Evolutionary conservation across 2,797 vertebrate genomes (phyloP), one percentile per base, ranked within the genome.

Genomic region (Enteromius afrohamiltoni): DNA sequence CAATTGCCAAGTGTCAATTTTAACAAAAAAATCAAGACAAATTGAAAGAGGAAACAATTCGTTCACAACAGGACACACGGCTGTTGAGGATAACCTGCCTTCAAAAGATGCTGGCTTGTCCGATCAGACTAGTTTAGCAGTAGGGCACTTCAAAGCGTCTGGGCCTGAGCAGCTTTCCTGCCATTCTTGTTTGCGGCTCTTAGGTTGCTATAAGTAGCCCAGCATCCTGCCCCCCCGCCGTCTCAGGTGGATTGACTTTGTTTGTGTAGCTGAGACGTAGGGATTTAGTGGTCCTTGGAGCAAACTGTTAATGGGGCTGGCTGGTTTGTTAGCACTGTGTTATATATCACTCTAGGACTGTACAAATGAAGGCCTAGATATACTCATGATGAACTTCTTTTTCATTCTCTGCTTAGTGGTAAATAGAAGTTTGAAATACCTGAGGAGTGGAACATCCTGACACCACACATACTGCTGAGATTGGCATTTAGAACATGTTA

Each of bases 21-120:
- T 95, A 95, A 67, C 92, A 89, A 65, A 96, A 88, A 95, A 93
- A 93, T 89, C 88, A 87, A 94, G 92, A 94, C 93, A 92, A 94
- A 95, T 96, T 96, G 95, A 97, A 97, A 92, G 93, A 97, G 97
- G 98, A 99, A 99, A 95, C 95, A 96, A 97, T 98, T 96, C 94
- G 92, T 95, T 96, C 96, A 95, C 95, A 96, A 97, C 93, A 95
- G 96, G 95, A 97, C 95, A 93, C 92, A 88, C 94, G 95, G 96
- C 93, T 90, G 86, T 87, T 85, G 89, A 97, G 97, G 97, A 97
- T 94, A 97, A 97, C 96, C 95, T 94, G 94, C 94, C 98, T 98
- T 99, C 97, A 98, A 98, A 37, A 98, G 97, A 95, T 96, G 94
- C 95, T 93, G 94, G 95, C 95, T 93, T 95, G 88, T 87, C 92